Base-by-base conservation (phyloP, 2,888 invertebrate genomes). In the Tyria jacobaeae region DNA sequence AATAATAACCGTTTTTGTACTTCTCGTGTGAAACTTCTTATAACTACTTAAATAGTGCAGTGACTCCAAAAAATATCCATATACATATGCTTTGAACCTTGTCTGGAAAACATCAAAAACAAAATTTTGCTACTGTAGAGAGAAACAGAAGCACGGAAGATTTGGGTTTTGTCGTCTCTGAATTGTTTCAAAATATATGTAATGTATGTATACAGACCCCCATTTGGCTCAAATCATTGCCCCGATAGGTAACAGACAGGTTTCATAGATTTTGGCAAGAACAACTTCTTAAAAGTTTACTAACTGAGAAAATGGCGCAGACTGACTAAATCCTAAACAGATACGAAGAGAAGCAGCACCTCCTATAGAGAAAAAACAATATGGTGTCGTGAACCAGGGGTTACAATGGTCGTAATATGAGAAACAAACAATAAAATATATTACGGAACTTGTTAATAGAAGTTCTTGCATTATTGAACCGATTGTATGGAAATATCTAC, bases 401-500 rank as follows among this genome's bases (percentile, higher is more conserved):
- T 54, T 57, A 62, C 50, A 57, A 56, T 63, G 31, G 39, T 60
- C 25, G 35, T 53, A 59, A 54, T 39, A n/a, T 41, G 31, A 50
- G 44, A 15, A 66, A 64, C 64, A 64, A 58, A 64, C 59, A 75
- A 75, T 67, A 78, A 67, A 67, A 62, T 56, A 64, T 76, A 76
- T 70, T 70, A 66, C 68, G 62, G 62, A 61, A 66, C 73, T 76
- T 70, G 69, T 66, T 78, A 79, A 69, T 76, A 68, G 71, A 71
- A 76, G 54, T 71, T 66, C 57, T 71, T 76, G 77, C 71, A 76
- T 76, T 79, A 79, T 78, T 79, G 79, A 73, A 71, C 57, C 75
- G 66, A 76, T 76, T 76, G 76, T 76, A 79, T 76, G 79, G 79
- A 74, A 76, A 76, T 76, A 44, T 12, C 44, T 21, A 50, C 68